Evolutionary conservation across 2,888 invertebrate species (phyloP), one percentile per base, ranked within the genome.

Genomic region (Scrobipalpa atriplicella): DNA sequence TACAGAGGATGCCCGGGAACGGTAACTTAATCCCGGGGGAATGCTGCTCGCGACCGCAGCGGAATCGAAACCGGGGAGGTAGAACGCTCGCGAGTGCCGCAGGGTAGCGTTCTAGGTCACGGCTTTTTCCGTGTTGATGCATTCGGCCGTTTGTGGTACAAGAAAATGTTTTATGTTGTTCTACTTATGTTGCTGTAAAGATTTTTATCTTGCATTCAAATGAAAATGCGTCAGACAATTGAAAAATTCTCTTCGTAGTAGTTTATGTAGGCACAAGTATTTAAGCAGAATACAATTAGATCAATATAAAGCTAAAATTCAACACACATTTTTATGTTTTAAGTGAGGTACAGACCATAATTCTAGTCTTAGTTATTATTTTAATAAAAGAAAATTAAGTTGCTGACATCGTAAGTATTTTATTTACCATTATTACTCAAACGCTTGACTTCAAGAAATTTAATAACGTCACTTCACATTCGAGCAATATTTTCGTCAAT

Each of bases 21-120:
- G 21, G 66, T 68, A 66, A 66, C 66, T 52, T 68, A 68, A 68
- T 68, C 64, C 68, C 60, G 29, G 39, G 52, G 66, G 66, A 64
- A 68, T 66, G 66, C 63, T 54, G 39, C 60, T 64, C 47, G 58
- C 68, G 54, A 61, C 64, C 65, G 64, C 63, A 52, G 36, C 58
- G 68, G 43, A 60, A 66, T 64, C 65, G 65, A 66, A 63, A 65
- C 62, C 39, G 19, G 60, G 61, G 41, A 64, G 38, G 52, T 38
- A 66, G 62, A 47, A 60, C 68, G 58, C 21, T 60, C 52, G 43
- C 64, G 68, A 41, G 65, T 67, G 36, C 66, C 68, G 21, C 66
- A 68, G 64, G 68, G 68, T 38, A 36, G 43, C 54, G 62, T 68
- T 39, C 66, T 68, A n/a, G 68, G 68, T 63, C 68, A 58, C 58